A percentile compares a stretch with the other conserved stretches of the same genome.
These are phyloP conservation scores for Phania funesta DNA, from an alignment of 2,888 invertebrate species.

Conservation along the genomic window DNA sequence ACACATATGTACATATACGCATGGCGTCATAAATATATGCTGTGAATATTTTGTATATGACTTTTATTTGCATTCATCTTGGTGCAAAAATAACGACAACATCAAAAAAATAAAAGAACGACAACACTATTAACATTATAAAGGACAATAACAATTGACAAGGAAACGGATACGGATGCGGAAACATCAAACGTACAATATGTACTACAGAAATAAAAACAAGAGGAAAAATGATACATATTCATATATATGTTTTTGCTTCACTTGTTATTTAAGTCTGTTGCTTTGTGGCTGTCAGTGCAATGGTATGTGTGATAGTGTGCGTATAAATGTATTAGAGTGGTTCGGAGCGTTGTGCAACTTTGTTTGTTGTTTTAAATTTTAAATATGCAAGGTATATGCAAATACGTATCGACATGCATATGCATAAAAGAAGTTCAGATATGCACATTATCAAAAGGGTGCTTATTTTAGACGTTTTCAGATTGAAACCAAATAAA, in stretches of 20 bases:
- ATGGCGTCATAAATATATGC: neutral
- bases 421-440: neutral
- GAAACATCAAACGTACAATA: slow-evolving; percentile 44
- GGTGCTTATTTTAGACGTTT: no score
- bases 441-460: no score
- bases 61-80: slow-evolving; percentile 27
- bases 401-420: neutral
- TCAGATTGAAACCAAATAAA: no score
- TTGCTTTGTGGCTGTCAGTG: neutral
- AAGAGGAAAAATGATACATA: neutral
- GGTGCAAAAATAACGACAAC: neutral
- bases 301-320: neutral
- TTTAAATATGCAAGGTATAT: slow-evolving; percentile 10
- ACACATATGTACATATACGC: neutral
- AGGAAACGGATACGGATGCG: slow-evolving; percentile 60
- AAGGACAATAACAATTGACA: slow-evolving; percentile 48
- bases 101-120: neutral
- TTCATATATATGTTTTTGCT: neutral
- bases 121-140: slow-evolving; percentile 16
- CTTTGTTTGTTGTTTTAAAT: slow-evolving; percentile 14
- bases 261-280: neutral
- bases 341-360: neutral
- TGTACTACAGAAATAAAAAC: neutral
- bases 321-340: neutral
- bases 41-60: slow-evolving; percentile 9